Evolutionary conservation across 2,113 vertebrate genomes (phyloP).

Genomic region (Neodontobutis hainanensis): DNA sequence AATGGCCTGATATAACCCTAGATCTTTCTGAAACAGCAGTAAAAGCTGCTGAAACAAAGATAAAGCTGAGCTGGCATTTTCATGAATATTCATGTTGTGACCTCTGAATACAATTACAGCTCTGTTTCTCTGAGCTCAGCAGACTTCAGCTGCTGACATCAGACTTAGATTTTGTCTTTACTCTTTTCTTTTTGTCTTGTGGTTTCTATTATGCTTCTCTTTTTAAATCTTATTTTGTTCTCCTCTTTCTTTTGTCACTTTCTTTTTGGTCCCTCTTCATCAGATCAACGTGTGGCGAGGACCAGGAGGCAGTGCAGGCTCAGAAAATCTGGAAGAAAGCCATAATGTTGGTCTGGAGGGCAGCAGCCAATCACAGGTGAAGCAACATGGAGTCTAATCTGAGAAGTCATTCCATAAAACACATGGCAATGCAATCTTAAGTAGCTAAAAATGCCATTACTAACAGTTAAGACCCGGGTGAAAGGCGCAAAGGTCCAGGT

Average conservation of each 20-base stretch:
- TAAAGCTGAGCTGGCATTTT: constrained; percentile 14
- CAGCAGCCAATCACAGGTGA: constrained; percentile 98
- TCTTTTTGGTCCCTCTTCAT: constrained; percentile 22
- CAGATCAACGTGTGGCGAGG: constrained; percentile 97
- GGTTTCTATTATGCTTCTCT: constrained; percentile 25
- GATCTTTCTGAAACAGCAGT: not conserved
- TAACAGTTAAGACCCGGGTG: too few species aligned
- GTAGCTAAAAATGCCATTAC: too few species aligned
- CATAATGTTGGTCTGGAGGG: constrained; percentile 99
- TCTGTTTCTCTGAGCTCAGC: constrained; percentile 24
- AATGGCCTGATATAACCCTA: constrained; percentile 7
- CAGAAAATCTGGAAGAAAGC: constrained; percentile 99
- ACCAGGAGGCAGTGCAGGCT: constrained; percentile 97
- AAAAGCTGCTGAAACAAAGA: constrained; percentile 17
- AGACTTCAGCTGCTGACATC: constrained; percentile 27
- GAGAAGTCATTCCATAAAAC: not conserved
- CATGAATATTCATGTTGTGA: constrained; percentile 13
- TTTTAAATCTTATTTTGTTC: not conserved
- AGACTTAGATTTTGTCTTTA: constrained; percentile 1
- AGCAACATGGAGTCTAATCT: not conserved
- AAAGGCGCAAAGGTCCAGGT: too few species aligned
- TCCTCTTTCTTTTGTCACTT: not conserved
- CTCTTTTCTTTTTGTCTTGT: not conserved
- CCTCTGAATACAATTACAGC: constrained; percentile 26
- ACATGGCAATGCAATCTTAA: not conserved